A percentile compares a stretch with the other conserved stretches of the same genome.
Evolutionary conservation across 2,797 vertebrate genomes (phyloP).

Genomic region (Gymnothorax javanicus): DNA sequence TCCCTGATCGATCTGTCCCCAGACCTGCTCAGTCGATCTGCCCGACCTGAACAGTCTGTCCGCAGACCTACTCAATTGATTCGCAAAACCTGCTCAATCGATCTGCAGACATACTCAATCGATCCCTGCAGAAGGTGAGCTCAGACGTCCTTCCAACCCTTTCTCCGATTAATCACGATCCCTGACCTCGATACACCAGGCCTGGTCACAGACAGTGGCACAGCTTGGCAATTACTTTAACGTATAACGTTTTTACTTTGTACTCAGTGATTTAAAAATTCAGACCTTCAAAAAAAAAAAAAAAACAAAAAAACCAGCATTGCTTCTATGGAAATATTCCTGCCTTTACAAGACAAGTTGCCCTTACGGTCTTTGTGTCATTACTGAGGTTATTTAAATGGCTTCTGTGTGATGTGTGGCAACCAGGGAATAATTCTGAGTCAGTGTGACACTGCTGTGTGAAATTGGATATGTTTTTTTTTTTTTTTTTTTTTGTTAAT

Average conservation of each 20-base stretch:
- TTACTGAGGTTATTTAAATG: background rate
- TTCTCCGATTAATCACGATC: background rate
- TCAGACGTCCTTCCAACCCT: background rate
- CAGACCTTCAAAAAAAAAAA: background rate
- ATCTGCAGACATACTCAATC: constrained; percentile 7
- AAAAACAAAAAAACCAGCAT: background rate
- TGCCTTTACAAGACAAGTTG: background rate
- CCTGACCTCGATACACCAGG: background rate
- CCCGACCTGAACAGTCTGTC: background rate
- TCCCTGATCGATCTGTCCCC: background rate
- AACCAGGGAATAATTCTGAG: background rate
- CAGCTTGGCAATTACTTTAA: background rate
- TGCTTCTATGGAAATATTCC: background rate
- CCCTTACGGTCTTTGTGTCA: too few relatives aligned
- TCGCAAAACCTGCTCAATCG: background rate
- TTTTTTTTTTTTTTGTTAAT: background rate
- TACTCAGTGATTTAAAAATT: background rate
- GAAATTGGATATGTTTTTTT: background rate
- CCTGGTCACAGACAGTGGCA: background rate
- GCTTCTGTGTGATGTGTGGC: background rate
- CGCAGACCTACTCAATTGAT: background rate
- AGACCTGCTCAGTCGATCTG: constrained; percentile 6
- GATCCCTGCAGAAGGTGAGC: background rate
- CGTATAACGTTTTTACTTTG: background rate
- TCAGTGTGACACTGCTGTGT: background rate